Percentiles rank a stretch among this genome's conserved stretches.
Evolutionary conservation across 2,113 vertebrate genomes (phyloP).

Genomic region (Pipra filicauda): DNA sequence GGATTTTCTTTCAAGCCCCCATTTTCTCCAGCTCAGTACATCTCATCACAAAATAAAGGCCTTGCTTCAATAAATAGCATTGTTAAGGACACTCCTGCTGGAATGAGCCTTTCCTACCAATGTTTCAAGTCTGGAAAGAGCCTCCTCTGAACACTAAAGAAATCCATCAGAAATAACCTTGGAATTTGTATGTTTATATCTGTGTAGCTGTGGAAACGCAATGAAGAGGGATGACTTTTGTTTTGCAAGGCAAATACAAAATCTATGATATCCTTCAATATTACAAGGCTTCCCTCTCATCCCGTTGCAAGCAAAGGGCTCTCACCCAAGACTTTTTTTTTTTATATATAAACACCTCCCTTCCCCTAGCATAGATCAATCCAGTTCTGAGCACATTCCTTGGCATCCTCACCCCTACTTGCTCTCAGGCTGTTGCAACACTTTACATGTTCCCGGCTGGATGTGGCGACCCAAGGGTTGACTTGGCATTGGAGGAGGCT

Average conservation of each 20-base stretch:
- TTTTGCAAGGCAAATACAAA: slow-evolving; percentile 5
- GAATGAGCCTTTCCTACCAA: background rate
- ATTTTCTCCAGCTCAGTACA: slow-evolving; percentile 15
- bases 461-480: background rate
- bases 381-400: slow-evolving; percentile 37
- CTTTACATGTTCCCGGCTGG: background rate
- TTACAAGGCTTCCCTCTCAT: background rate
- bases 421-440: slow-evolving; percentile 31
- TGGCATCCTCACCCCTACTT: slow-evolving; percentile 13
- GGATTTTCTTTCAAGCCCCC: slow-evolving; percentile 12
- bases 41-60: background rate
- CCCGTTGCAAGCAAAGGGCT: slow-evolving; percentile 48
- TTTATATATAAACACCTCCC: slow-evolving; percentile 20
- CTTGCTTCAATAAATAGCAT: slow-evolving; percentile 9
- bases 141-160: slow-evolving; percentile 7
- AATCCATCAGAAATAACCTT: slow-evolving; percentile 49
- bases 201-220: slow-evolving; percentile 45
- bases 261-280: background rate
- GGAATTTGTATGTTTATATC: slow-evolving; percentile 46
- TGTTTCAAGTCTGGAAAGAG: background rate
- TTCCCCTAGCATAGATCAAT: slow-evolving; percentile 32
- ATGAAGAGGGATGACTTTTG: background rate
- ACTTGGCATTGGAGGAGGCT: slow-evolving; percentile 24
- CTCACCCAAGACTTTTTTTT: background rate
- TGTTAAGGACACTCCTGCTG: slow-evolving; percentile 3